Evolutionary conservation across 2,113 vertebrate genomes (phyloP), one percentile per base, ranked within the genome.

Genomic region (Istiophorus platypterus): DNA sequence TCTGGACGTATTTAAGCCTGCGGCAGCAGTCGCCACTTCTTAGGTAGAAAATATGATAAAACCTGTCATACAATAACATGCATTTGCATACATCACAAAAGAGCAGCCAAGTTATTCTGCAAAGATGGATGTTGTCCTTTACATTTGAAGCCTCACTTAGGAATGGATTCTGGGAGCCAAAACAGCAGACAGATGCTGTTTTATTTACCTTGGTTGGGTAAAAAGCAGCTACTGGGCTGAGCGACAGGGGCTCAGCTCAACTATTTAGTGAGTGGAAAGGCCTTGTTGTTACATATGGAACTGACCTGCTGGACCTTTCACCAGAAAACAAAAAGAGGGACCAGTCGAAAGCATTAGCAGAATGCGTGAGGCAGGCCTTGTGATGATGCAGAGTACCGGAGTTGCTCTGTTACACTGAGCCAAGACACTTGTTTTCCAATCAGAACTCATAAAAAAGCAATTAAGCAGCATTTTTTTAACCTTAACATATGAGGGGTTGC

Each of bases 51-150:
- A 87, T 80, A 78, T 85, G 81, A 94, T 91, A 81, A 81, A 88
- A 85, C 73, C 79, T 90, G 85, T 76, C 89, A 89, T 88, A 78
- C 71, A 76, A 84, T 90, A 88, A 88, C 91, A 93, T 91, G 86
- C 88, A 93, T 92, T 90, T 93, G 92, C 90, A 90, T 85, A 91
- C 91, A 87, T 87, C 77, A 87, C 62, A 81, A 76, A 76, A 88
- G 37, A 87, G 71, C 61, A 14, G 64, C 54, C 26, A 56, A 81
- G 76, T 84, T 73, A 72, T 81, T 89, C 64, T 61, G 61, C 64
- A 82, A 87, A 73, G 27, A 51, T 9, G 0, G 22, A 69, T 61
- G 31, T 84, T 20, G 34, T 79, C 54, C 89, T 84, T 82, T 57
- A 80, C 20, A 77, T 66, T 78, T 80, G 10, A 78, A 74, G 75